These are phyloP conservation scores for Cisticola juncidis DNA, from an alignment of 2,113 vertebrate genomes.

Conservation along the genomic window DNA sequence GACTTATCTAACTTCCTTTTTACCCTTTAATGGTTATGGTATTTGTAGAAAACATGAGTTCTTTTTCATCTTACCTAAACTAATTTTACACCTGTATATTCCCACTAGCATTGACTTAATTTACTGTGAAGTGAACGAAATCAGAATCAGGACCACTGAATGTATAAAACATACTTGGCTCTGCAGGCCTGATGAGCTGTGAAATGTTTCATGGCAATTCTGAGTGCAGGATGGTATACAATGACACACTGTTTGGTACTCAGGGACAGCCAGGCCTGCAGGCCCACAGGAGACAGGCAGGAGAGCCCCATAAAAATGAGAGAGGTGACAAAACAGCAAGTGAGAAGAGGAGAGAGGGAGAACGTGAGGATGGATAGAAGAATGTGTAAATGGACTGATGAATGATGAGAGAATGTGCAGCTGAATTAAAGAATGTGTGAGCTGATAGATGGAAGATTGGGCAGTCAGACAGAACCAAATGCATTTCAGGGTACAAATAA, in stretches of 20 bases:
- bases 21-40: neutral
- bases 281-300: neutral
- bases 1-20: constrained; percentile 2
- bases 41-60: neutral
- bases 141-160: constrained; percentile 18
- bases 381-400: constrained; percentile 46
- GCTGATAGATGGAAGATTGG: constrained; percentile 16
- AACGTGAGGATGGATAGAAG: neutral
- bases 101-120: constrained; percentile 3
- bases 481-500: neutral
- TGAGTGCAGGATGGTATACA: neutral
- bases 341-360: neutral
- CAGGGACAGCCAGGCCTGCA: neutral
- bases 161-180: constrained; percentile 10
- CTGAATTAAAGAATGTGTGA: constrained; percentile 55
- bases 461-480: neutral
- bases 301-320: neutral
- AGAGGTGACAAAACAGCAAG: neutral
- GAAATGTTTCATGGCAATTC: neutral
- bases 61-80: constrained; percentile 27
- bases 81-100: constrained; percentile 49
- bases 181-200: constrained; percentile 39
- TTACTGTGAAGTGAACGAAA: constrained; percentile 41
- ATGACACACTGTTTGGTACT: neutral
- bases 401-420: constrained; percentile 40